Base-by-base conservation (phyloP, 2,797 vertebrate species). In the Sciurus vulgaris region DNA sequence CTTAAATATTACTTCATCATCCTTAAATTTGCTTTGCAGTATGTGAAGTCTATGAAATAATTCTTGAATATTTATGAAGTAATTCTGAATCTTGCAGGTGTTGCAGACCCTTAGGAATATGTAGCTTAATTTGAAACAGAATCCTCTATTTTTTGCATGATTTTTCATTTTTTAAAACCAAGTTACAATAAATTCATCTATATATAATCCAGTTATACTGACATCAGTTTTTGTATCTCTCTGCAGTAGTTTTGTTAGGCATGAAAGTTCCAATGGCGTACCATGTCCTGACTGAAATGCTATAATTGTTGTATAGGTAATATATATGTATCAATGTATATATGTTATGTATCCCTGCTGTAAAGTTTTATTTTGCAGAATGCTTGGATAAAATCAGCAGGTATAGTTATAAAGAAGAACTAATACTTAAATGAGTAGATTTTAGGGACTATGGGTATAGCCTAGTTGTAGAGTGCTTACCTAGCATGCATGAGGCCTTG, bases 1-100 rank as follows among this genome's bases (percentile, higher is more conserved):
- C 67, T 97, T 96, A 96, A 97, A 91, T 97, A 95, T 96, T 97
- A 96, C 89, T 97, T 97, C 79, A 95, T 96, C 92, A 96, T 96
- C 96, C 63, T 96, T 93, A 96, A 94, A 93, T 95, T 96, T 97
- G 61, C 89, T 96, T 96, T 96, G 92, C 91, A 91, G 11, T 95
- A 59, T 96, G 38, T 96, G 76, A 96, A 95, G 73, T 95, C 72
- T 82, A 0, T 95, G 72, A 95, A 96, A 92, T 92, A 95, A 84
- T 93, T 95, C 51, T 95, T 95, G 59, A 97, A 70, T 97, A 96
- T 97, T 97, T 98, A 96, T 97, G 95, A 94, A 97, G 88, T 95
- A 97, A 89, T 95, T 92, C 49, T 95, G 92, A 94, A 73, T 94
- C 93, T 93, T 94, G 47, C 86, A 97, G 95, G 95, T 95, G 92